Evolutionary conservation across 2,888 invertebrate species (phyloP).

Genomic region (Heliothis peltigera): DNA sequence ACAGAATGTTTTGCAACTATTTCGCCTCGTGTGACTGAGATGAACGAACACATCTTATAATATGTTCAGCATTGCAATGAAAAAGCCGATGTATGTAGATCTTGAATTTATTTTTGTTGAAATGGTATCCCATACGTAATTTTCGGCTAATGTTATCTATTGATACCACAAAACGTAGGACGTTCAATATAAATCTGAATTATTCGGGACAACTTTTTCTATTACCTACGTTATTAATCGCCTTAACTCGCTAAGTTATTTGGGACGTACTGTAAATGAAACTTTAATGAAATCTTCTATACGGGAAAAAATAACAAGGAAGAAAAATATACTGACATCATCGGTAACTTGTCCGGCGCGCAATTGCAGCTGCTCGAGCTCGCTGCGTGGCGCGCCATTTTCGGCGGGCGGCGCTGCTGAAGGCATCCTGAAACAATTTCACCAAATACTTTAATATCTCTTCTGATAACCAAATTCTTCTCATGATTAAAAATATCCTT

Average conservation of each 20-base stretch:
- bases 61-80: background rate
- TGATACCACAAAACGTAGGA: too few species aligned
- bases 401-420: constrained; percentile 90
- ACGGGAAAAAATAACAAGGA: background rate
- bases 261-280: too few species aligned
- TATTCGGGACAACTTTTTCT: too few species aligned
- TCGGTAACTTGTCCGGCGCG: constrained; percentile 96
- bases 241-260: too few species aligned
- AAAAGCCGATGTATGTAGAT: background rate
- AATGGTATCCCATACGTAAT: too few species aligned
- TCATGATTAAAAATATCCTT: too few species aligned
- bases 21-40: background rate
- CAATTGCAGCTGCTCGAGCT: constrained; percentile 96
- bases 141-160: too few species aligned
- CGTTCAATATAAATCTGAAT: too few species aligned
- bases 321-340: constrained; percentile 91
- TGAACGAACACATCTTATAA: too few species aligned
- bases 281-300: too few species aligned
- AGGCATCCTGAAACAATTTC: constrained; percentile 91
- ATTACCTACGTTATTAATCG: too few species aligned
- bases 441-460: constrained; percentile 9
- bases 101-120: too few species aligned
- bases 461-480: background rate
- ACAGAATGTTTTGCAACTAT: background rate
- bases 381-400: constrained; percentile 94